Evolutionary conservation across 2,797 vertebrate species (phyloP), one percentile per base, ranked within the genome.

Genomic region (Tarsius wallacei): DNA sequence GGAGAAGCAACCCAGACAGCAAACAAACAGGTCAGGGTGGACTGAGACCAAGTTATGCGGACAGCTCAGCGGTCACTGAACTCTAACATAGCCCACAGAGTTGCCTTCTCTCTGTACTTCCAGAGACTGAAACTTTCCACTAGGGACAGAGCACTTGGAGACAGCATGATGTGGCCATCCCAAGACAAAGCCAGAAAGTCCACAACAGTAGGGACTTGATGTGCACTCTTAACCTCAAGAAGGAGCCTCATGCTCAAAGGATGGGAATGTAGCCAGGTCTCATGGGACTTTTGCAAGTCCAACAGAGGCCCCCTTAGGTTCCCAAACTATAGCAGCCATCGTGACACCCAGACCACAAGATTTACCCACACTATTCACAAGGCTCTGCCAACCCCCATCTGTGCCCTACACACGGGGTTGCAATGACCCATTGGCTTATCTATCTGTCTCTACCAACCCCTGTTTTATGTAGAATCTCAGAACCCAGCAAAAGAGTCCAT

Each of bases 51-150:
- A 96, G 31, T 90, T 12, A 80, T 22, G 70, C 0, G 14, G 49
- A 84, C 12, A 42, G 87, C 61, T 77, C 95, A 59, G 90, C 8
- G 0, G 87, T 84, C 92, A 90, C 59, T 42, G 90, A 77, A 89
- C 63, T 85, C 47, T 51, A 57, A 21, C 61, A 13, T 36, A 81
- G 59, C 24, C 93, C 84, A 57, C 71, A 77, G 31, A 93, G 28
- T 0, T 0, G 36, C 26, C 49, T 1, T 3, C 80, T 59, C 77
- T 0, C 80, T 26, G 0, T 63, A 4, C 51, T 59, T 87, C 63
- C 49, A 36, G 31, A 26, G n/a, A 33, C 63, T 3, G 10, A 91
- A 95, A 92, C 92, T 97, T 97, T 97, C 97, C 98, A 93, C 90
- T 76, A 55, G 86, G 36, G 55, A 91, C 28, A 71, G 42, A 49